phyloP scores from a whole-genome alignment of 2,113 vertebrate species.

The Zapornia atra region DNA sequence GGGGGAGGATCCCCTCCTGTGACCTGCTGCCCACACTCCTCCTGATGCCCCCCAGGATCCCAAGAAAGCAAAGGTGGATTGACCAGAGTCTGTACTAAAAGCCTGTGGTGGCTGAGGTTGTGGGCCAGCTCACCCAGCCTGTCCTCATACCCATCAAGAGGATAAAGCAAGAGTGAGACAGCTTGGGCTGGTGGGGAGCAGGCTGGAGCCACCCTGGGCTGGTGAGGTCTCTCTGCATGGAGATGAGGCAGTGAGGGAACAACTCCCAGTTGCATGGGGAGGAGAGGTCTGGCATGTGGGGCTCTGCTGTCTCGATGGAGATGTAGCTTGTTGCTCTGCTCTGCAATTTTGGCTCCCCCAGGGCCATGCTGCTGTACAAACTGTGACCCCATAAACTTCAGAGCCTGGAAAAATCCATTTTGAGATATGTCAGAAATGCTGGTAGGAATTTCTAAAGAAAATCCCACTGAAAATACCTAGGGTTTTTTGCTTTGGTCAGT shows the following conservation, averaged over 20 bases:
- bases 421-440: not conserved
- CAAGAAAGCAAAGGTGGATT: no score
- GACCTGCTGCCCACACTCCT: no score
- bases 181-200: not conserved
- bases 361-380: not conserved
- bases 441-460: not conserved
- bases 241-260: not conserved
- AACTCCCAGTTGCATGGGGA: not conserved
- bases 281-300: not conserved
- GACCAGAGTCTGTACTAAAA: no score
- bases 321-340: not conserved
- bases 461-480: not conserved
- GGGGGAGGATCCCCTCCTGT: no score
- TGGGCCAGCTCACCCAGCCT: no score
- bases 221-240: not conserved
- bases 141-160: no score
- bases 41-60: no score
- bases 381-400: not conserved
- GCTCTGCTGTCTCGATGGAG: not conserved
- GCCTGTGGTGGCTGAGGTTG: no score
- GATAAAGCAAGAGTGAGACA: not conserved
- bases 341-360: not conserved
- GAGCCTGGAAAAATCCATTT: fast-evolving
- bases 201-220: not conserved
- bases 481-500: not conserved